phyloP scores from a whole-genome alignment of 2,888 invertebrate genomes.

The Dasypolia templi region DNA sequence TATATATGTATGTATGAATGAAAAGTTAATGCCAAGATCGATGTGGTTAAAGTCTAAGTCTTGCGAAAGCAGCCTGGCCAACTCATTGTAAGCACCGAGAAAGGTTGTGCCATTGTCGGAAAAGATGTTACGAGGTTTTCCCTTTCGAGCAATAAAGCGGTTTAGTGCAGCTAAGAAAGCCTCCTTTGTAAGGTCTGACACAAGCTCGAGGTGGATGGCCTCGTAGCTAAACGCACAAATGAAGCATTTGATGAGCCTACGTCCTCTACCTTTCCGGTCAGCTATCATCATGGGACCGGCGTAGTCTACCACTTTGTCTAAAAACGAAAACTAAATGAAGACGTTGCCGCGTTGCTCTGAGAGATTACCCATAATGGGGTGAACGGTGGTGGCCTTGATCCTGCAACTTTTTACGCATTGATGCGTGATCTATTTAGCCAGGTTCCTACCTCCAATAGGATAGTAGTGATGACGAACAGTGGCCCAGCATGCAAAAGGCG shows the following conservation, averaged over 20 bases:
- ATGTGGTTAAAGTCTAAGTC: slow-evolving; percentile 3
- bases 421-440: not conserved
- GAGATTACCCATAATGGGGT: not conserved
- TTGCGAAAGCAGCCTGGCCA: not conserved
- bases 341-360: slow-evolving; percentile 12
- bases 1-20: too few species aligned
- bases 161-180: slow-evolving; percentile 51
- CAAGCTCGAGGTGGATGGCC: slow-evolving; percentile 59
- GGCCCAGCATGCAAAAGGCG: not conserved
- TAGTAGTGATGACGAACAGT: not conserved
- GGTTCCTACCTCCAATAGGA: not conserved
- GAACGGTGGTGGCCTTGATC: not conserved
- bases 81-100: slow-evolving; percentile 23
- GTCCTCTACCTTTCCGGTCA: slow-evolving; percentile 53
- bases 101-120: slow-evolving; percentile 42
- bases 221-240: slow-evolving; percentile 62
- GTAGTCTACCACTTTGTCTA: slow-evolving; percentile 31
- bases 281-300: slow-evolving; percentile 34
- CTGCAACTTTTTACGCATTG: not conserved
- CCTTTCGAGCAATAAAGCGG: too few species aligned
- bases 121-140: too few species aligned
- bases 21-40: slow-evolving; percentile 19
- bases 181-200: slow-evolving; percentile 52
- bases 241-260: too few species aligned
- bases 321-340: not conserved